phyloP scores from a whole-genome alignment of 2,113 vertebrate species.

The Perccottus glenii region DNA sequence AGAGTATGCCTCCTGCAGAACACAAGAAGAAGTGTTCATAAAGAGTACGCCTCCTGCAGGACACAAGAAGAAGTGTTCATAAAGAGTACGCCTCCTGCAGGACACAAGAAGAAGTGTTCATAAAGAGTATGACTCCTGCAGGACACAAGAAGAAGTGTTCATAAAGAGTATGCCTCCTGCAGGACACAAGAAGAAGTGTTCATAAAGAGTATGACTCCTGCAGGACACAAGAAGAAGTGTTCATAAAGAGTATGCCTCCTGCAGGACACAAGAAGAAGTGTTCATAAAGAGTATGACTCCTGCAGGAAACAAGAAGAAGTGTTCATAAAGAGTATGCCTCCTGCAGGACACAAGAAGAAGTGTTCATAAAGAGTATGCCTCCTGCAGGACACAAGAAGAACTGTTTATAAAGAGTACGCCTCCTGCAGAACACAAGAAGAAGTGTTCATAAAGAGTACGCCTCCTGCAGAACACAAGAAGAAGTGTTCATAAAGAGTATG shows the following conservation, averaged over 20 bases:
- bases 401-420: constrained; percentile 66
- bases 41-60: neutral
- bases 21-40: neutral
- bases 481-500: constrained; percentile 57
- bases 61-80: neutral
- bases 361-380: neutral
- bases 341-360: constrained; percentile 53
- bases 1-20: neutral
- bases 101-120: neutral
- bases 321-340: constrained; percentile 46
- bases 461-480: neutral
- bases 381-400: neutral
- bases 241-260: too few relatives aligned
- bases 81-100: neutral
- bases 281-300: too few relatives aligned
- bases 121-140: neutral
- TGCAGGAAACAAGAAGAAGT: too few relatives aligned
- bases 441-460: neutral
- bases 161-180: neutral
- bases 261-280: too few relatives aligned
- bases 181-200: too few relatives aligned
- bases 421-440: constrained; percentile 71
- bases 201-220: too few relatives aligned
- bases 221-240: too few relatives aligned
- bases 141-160: neutral